A percentile compares a stretch with the other conserved stretches of the same genome.
Evolutionary conservation across 2,113 vertebrate species (phyloP).

Genomic region (Callithrix jacchus): DNA sequence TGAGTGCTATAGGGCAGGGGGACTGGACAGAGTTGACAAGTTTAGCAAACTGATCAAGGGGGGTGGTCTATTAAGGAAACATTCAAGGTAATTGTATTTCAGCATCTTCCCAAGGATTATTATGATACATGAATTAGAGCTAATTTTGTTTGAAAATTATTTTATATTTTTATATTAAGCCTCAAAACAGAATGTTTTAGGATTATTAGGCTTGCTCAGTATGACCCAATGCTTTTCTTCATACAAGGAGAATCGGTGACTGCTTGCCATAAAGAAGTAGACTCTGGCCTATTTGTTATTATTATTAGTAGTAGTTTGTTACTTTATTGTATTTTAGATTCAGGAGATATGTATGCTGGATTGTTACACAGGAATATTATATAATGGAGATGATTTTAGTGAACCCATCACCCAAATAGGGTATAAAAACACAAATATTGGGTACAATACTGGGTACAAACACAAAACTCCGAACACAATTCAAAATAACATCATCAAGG

Average conservation of each 20-base stretch:
- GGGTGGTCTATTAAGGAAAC: background rate
- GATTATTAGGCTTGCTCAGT: background rate
- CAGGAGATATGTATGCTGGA: too few relatives aligned
- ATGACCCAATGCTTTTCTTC: background rate
- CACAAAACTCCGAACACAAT: background rate
- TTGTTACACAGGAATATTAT: too few relatives aligned
- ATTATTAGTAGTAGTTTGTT: too few relatives aligned
- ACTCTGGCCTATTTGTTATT: background rate
- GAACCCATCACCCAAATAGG: too few relatives aligned
- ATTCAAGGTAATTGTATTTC: background rate
- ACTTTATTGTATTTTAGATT: too few relatives aligned
- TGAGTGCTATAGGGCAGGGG: accelerated
- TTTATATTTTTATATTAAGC: background rate
- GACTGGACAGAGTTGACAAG: background rate
- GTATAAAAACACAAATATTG: too few relatives aligned
- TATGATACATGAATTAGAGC: background rate
- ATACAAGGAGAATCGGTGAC: background rate
- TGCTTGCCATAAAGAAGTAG: background rate
- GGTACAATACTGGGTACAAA: too few relatives aligned
- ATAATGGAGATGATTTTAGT: too few relatives aligned
- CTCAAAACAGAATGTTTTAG: background rate
- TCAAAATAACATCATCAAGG: background rate
- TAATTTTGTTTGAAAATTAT: background rate
- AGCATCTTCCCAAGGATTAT: background rate
- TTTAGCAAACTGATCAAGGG: background rate